Conservation (phyloP, 2,888 invertebrate species). For the Chydorus sphaericus region DNA sequence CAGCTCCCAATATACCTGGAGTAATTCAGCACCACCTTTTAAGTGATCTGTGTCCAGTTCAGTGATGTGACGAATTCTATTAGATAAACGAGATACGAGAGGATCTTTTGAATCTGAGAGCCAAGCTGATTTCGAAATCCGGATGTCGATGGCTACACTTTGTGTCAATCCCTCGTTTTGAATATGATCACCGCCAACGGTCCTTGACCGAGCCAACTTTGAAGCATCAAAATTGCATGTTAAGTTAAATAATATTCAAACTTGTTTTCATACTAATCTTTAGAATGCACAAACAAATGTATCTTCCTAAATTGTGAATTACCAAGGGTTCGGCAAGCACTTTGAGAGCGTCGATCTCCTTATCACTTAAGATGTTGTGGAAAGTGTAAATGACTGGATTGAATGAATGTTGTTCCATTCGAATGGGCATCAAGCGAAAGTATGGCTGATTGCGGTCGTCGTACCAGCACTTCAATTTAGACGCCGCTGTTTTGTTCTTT, state of each 20-base stretch:
- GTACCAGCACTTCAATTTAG: slow-evolving; percentile 24
- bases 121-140: slow-evolving; percentile 29
- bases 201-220: slow-evolving; percentile 26
- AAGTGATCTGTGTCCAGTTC: slow-evolving; percentile 23
- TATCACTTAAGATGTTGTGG: slow-evolving; percentile 24
- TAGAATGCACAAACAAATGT: no score
- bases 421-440: slow-evolving; percentile 23
- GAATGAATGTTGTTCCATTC: slow-evolving; percentile 23
- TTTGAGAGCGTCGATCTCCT: slow-evolving; percentile 22
- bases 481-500: slow-evolving; percentile 17
- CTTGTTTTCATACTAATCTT: neutral
- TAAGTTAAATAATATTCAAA: neutral
- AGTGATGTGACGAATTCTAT: slow-evolving; percentile 23
- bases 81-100: slow-evolving; percentile 21
- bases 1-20: slow-evolving; percentile 20
- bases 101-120: slow-evolving; percentile 22
- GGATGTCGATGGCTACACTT: slow-evolving; percentile 23
- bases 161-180: slow-evolving; percentile 19
- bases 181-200: slow-evolving; percentile 26
- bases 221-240: no score
- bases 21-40: slow-evolving; percentile 22
- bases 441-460: slow-evolving; percentile 18
- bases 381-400: slow-evolving; percentile 23
- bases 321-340: slow-evolving; percentile 21
- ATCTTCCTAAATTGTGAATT: neutral